Evolutionary conservation across 1,140 invertebrate genomes (phyloP).

Genomic region (Centruroides sculpturatus): DNA sequence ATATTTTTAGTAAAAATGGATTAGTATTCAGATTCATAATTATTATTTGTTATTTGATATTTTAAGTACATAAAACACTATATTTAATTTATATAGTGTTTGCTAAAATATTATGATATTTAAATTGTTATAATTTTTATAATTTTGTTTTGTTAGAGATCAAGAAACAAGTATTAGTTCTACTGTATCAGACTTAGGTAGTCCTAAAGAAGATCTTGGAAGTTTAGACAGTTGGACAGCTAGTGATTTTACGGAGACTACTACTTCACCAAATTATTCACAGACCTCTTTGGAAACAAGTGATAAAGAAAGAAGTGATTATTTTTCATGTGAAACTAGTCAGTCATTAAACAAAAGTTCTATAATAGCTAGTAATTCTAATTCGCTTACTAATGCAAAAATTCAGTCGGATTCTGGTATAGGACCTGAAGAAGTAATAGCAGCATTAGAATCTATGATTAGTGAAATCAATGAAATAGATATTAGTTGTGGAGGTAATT

Average conservation of each 20-base stretch:
- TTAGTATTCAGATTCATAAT: no score
- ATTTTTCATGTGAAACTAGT: background rate
- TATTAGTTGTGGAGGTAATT: background rate
- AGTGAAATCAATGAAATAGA: conserved; percentile 16
- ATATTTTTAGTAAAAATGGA: no score
- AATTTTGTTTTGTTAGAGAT: background rate
- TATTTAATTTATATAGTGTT: no score
- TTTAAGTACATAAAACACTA: no score
- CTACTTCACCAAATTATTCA: conserved; percentile 5
- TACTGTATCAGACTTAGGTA: conserved; percentile 15
- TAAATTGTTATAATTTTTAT: no score
- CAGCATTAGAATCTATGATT: conserved; percentile 18
- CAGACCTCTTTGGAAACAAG: conserved; percentile 1
- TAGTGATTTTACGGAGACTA: conserved; percentile 11
- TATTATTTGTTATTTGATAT: no score
- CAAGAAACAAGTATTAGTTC: conserved; percentile 13
- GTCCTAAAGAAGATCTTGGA: conserved; percentile 13
- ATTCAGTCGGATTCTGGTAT: conserved; percentile 18
- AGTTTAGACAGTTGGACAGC: conserved; percentile 15
- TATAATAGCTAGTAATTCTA: background rate
- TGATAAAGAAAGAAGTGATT: conserved; percentile 2
- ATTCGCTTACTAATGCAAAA: conserved; percentile 2
- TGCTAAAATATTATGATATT: no score
- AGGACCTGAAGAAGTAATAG: conserved; percentile 18
- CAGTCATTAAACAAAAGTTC: background rate